These are phyloP conservation scores for Syngnathus scovelli DNA, from an alignment of 2,113 vertebrate species.

Conservation along the genomic window DNA sequence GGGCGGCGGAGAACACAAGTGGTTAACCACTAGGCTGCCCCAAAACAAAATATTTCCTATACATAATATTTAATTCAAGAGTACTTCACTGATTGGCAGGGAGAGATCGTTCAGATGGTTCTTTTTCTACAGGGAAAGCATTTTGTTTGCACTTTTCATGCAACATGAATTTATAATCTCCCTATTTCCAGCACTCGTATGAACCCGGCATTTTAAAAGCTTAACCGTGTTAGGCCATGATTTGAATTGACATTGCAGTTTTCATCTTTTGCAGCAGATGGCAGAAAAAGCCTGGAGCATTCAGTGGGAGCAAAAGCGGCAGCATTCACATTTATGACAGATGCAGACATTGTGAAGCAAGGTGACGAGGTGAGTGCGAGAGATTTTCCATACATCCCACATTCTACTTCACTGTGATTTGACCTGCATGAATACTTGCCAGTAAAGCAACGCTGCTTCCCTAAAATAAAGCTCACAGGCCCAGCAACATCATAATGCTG, in stretches of 20 bases:
- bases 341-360: conserved; percentile 46
- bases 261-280: conserved; percentile 60
- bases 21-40: neutral
- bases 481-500: conserved; percentile 19
- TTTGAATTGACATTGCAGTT: conserved; percentile 59
- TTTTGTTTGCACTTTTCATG: neutral
- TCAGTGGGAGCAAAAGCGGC: conserved; percentile 14
- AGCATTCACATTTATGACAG: conserved; percentile 45
- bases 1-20: conserved; percentile 18
- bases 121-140: neutral
- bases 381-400: conserved; percentile 49
- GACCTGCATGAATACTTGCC: conserved; percentile 46
- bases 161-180: neutral
- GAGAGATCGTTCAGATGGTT: neutral
- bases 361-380: neutral
- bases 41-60: neutral
- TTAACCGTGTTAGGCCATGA: conserved; percentile 31
- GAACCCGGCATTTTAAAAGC: conserved; percentile 17
- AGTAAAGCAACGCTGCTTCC: conserved; percentile 38
- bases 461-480: conserved; percentile 38
- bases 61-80: neutral
- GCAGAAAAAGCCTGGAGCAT: conserved; percentile 63
- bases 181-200: neutral
- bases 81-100: neutral
- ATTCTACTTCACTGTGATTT: conserved; percentile 51